Evolutionary conservation across 2,113 vertebrate species (phyloP).

Genomic region (Caretta caretta): DNA sequence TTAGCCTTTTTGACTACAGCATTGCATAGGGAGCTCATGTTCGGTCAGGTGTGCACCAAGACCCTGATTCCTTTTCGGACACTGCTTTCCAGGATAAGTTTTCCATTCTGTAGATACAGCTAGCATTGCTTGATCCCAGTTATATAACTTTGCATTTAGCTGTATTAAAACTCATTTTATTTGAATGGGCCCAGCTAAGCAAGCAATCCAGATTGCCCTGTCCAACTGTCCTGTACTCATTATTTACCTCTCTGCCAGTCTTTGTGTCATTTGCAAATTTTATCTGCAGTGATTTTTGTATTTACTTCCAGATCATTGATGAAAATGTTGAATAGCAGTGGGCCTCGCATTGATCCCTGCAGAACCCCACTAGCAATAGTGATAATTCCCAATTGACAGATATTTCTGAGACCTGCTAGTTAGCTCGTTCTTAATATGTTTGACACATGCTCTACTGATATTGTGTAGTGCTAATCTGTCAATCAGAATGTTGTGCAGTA

Average conservation of each 20-base stretch:
- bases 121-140: neutral
- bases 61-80: neutral
- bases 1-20: neutral
- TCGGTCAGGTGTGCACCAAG: neutral
- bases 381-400: neutral
- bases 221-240: neutral
- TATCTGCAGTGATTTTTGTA: neutral
- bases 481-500: neutral
- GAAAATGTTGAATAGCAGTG: neutral
- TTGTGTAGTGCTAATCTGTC: neutral
- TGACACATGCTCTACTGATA: neutral
- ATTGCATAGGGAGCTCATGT: neutral
- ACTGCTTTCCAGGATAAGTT: neutral
- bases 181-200: neutral
- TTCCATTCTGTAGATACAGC: neutral
- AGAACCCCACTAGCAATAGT: neutral
- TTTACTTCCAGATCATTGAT: conserved; percentile 8
- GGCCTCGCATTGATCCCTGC: neutral
- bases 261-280: neutral
- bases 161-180: neutral
- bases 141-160: neutral
- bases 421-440: neutral
- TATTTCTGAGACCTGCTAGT: neutral
- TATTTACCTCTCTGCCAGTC: neutral
- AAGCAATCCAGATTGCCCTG: conserved; percentile 7